These are phyloP conservation scores for Pseudanteris insignis DNA, from an alignment of 2,888 invertebrate genomes.

Conservation along the genomic window DNA sequence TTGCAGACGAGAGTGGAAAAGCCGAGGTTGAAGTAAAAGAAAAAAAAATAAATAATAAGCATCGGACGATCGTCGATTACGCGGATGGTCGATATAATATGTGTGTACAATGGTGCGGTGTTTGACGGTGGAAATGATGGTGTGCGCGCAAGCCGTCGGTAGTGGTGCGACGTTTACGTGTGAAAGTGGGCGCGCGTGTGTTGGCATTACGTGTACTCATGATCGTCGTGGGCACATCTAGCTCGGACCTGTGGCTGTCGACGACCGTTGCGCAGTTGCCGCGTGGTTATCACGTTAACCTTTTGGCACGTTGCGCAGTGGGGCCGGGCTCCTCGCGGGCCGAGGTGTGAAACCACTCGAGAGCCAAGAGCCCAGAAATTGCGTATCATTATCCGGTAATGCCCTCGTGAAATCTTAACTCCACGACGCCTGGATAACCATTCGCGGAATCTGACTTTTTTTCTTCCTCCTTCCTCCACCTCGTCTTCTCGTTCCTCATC, in stretches of 20 bases:
- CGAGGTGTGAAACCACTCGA: constrained; percentile 66
- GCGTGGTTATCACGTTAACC: constrained; percentile 66
- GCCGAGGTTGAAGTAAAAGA: constrained; percentile 6
- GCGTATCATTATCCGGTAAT: constrained; percentile 64
- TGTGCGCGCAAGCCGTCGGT: constrained; percentile 25
- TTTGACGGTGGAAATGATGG: constrained; percentile 43
- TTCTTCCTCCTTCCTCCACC: constrained; percentile 2
- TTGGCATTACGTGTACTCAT: constrained; percentile 40
- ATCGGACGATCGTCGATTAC: constrained; percentile 27
- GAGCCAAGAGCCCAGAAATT: constrained; percentile 66
- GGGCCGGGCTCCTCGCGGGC: constrained; percentile 23
- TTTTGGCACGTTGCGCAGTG: constrained; percentile 57
- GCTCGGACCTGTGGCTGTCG: constrained; percentile 32
- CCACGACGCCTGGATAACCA: constrained; percentile 53
- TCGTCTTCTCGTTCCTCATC: not conserved
- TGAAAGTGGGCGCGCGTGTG: constrained; percentile 32
- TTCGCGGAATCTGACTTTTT: constrained; percentile 54
- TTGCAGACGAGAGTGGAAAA: constrained; percentile 14
- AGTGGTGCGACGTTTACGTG: constrained; percentile 37
- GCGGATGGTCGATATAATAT: constrained; percentile 30
- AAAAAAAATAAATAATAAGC: constrained; percentile 29
- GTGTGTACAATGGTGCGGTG: constrained; percentile 29
- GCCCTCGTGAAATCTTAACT: constrained; percentile 52
- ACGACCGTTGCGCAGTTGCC: constrained; percentile 57
- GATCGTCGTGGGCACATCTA: constrained; percentile 13